Percentiles rank a stretch among this genome's conserved stretches.
Conservation (phyloP, 2,797 vertebrate genomes). For the Tangara arthus region DNA sequence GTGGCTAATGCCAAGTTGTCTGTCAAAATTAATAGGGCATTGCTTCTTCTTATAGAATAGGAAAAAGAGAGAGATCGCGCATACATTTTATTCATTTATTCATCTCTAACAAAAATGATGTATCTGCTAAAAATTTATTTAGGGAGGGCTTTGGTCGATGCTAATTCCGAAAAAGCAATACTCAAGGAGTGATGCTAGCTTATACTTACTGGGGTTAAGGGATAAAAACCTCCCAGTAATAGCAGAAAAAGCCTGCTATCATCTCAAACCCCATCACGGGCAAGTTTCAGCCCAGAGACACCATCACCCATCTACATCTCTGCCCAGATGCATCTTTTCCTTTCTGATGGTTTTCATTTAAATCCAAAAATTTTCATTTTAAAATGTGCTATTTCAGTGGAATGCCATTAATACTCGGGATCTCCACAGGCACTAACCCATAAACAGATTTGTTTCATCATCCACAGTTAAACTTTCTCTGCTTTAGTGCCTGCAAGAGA, state of each 20-base stretch:
- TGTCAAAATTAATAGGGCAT: constrained; percentile 81
- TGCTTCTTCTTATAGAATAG: constrained; percentile 69
- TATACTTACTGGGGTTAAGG: background rate
- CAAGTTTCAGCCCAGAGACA: background rate
- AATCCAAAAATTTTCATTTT: background rate
- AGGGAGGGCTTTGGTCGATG: constrained; percentile 44
- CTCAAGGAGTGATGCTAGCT: background rate
- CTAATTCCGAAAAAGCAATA: constrained; percentile 44
- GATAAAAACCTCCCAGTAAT: constrained; percentile 12
- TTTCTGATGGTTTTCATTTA: background rate
- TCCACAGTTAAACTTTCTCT: background rate
- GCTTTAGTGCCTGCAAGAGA: background rate
- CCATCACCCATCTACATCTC: background rate
- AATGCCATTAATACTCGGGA: background rate
- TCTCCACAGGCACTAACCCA: constrained; percentile 16
- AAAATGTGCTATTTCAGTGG: background rate
- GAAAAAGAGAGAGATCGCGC: background rate
- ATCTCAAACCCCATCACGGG: background rate
- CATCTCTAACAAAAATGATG: constrained; percentile 70
- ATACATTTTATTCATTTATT: constrained; percentile 77
- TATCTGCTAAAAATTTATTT: constrained; percentile 76
- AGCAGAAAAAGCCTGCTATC: background rate
- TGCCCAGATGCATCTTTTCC: background rate
- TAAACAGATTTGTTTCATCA: constrained; percentile 18
- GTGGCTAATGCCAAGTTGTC: constrained; percentile 79